Evolutionary conservation across 2,113 vertebrate genomes (phyloP), one percentile per base, ranked within the genome.

Genomic region (Sinocyclocheilus maitianheensis): DNA sequence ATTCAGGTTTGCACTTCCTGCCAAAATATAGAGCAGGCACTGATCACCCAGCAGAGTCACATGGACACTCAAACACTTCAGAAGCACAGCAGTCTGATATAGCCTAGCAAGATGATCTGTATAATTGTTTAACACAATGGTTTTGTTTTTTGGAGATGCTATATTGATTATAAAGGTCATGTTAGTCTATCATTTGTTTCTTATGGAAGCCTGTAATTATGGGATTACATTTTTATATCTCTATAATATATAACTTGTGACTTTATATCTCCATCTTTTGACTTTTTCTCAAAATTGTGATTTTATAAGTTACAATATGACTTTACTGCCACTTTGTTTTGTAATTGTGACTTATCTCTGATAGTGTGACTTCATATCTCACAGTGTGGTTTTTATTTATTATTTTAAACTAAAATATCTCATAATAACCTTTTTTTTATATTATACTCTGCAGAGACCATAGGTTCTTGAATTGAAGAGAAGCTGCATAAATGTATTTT

Each of bases 1-100:
- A 93, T 94, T 88, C 92, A 91, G 93, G 92, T 94, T 93, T 94
- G 90, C 91, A 91, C 81, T 91, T 93, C 89, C 91, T 93, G 89
- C 90, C 91, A 92, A 91, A 92, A 88, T 89, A 79, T 84, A 83
- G 83, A 84, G 83, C 79, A 81, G 76, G 14, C 63, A 46, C 34
- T 40, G 81, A 88, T 48, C 63, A 53, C 83, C 65, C 62, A 69
- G 72, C 18, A 43, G 24, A 37, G 84, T 86, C 80, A 87, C 30
- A 80, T 84, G 86, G 60, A 58, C 51, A 85, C 77, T 85, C 81
- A 85, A 82, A 87, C 80, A 60, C 16, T 74, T 74, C 26, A 69
- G 65, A 51, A 14, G 48, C 48, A 51, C 48, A 51, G 48, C 16
- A 13, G 20, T n/a, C 40, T 18, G 16, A 1, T 55, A 55, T 55